A percentile compares a stretch with the other conserved stretches of the same genome.
phyloP scores from a whole-genome alignment of 2,113 vertebrate species.

The Daubentonia madagascariensis region DNA sequence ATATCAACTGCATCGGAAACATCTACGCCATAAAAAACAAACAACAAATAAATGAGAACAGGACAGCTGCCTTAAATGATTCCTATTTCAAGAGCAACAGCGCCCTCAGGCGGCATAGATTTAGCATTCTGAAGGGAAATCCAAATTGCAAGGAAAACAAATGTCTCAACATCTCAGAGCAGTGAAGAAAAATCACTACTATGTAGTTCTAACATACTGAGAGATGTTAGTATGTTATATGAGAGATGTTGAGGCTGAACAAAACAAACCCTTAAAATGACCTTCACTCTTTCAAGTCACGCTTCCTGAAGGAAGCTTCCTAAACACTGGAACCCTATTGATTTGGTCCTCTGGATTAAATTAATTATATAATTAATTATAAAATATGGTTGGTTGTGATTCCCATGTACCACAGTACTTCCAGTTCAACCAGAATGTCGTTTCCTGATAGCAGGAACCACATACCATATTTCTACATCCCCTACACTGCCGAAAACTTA shows the following conservation, averaged over 20 bases:
- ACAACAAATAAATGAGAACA: neutral
- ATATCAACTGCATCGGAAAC: neutral
- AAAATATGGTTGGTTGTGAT: neutral
- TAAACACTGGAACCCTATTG: neutral
- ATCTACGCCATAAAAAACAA: neutral
- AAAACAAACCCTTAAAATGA: neutral
- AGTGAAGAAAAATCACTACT: neutral
- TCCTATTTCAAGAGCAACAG: neutral
- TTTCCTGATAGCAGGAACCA: neutral
- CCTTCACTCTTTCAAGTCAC: neutral
- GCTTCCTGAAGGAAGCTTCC: neutral
- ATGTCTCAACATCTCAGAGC: neutral
- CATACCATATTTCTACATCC: neutral
- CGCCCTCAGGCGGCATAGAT: neutral
- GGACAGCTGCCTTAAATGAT: rapidly evolving
- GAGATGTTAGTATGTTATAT: neutral
- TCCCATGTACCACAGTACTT: neutral
- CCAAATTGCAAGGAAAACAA: neutral
- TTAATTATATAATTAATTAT: neutral
- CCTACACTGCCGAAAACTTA: neutral
- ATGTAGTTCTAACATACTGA: neutral
- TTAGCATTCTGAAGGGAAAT: neutral
- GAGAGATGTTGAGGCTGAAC: neutral
- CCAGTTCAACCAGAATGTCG: neutral
- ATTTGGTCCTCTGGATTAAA: neutral